phyloP scores from a whole-genome alignment of 2,888 invertebrate genomes.

The Loripinus fragilis region DNA sequence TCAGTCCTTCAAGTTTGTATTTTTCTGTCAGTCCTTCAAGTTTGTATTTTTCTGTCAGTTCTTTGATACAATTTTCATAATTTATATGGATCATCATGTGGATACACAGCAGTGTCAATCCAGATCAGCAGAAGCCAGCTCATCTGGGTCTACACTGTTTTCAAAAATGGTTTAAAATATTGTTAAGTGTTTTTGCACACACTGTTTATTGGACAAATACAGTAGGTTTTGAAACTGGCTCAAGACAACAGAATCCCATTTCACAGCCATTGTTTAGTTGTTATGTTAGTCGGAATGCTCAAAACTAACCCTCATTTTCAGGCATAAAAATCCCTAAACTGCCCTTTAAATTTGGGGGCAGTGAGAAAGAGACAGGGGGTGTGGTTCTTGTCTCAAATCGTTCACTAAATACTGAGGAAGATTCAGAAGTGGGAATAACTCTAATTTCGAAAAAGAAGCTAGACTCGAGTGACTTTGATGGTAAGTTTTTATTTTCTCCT shows the following conservation, averaged over 20 bases:
- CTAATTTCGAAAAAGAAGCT: constrained; percentile 75
- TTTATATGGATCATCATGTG: too few species aligned
- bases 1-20: too few species aligned
- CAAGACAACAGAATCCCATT: neutral
- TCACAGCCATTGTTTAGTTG: constrained; percentile 14
- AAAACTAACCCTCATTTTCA: constrained; percentile 59
- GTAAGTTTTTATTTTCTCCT: constrained; percentile 48
- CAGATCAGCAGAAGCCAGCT: too few species aligned
- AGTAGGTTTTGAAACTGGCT: neutral
- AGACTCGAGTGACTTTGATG: constrained; percentile 70
- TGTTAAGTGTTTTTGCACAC: too few species aligned
- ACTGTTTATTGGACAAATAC: too few species aligned
- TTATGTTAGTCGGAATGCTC: constrained; percentile 15
- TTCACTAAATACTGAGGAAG: constrained; percentile 59
- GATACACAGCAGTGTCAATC: too few species aligned
- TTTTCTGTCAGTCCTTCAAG: too few species aligned
- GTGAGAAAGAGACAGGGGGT: constrained; percentile 61
- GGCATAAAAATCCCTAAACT: constrained; percentile 76
- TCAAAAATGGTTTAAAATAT: too few species aligned
- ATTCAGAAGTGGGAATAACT: constrained; percentile 73
- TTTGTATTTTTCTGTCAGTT: too few species aligned
- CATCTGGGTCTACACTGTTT: too few species aligned
- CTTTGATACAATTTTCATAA: too few species aligned
- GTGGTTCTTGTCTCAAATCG: constrained; percentile 73
- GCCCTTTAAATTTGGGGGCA: constrained; percentile 68